Conservation (phyloP, 92 coral and sea anemone genomes). For the Siderastrea radians region DNA sequence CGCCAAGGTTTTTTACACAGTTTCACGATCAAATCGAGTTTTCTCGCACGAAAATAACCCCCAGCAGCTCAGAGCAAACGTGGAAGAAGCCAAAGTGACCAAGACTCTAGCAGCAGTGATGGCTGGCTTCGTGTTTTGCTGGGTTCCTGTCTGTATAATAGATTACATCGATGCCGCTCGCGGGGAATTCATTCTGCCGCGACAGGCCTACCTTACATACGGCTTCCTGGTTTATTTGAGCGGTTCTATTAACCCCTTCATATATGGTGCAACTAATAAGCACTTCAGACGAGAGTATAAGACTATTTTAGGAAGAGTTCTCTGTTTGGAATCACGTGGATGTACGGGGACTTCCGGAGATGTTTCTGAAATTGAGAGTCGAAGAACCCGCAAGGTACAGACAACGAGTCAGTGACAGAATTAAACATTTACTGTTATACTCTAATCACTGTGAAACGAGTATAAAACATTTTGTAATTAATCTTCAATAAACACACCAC, state of each 20-base stretch:
- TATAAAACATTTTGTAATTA: too few species aligned
- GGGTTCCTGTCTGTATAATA: constrained; percentile 29
- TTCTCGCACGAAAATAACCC: too few species aligned
- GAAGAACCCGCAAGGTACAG: too few species aligned
- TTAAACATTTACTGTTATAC: too few species aligned
- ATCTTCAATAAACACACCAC: too few species aligned
- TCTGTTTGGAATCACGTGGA: background rate
- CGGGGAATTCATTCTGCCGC: constrained; percentile 59
- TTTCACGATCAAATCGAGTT: constrained; percentile 21
- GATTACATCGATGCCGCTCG: background rate
- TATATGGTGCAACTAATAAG: constrained; percentile 24
- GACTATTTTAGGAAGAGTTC: constrained; percentile 24
- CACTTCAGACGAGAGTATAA: constrained; percentile 68
- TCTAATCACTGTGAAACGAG: too few species aligned
- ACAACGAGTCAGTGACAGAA: too few species aligned
- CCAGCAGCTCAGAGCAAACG: too few species aligned
- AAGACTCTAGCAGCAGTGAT: constrained; percentile 76
- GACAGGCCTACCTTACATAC: constrained; percentile 72
- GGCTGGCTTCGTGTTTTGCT: constrained; percentile 70
- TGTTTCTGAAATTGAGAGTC: too few species aligned
- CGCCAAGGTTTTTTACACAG: constrained; percentile 55
- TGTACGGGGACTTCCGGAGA: background rate
- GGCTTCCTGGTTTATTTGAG: background rate
- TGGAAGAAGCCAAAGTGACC: constrained; percentile 84
- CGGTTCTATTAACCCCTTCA: too few species aligned